phyloP scores from a whole-genome alignment of 2,888 invertebrate genomes.

The Lapara coniferarum region DNA sequence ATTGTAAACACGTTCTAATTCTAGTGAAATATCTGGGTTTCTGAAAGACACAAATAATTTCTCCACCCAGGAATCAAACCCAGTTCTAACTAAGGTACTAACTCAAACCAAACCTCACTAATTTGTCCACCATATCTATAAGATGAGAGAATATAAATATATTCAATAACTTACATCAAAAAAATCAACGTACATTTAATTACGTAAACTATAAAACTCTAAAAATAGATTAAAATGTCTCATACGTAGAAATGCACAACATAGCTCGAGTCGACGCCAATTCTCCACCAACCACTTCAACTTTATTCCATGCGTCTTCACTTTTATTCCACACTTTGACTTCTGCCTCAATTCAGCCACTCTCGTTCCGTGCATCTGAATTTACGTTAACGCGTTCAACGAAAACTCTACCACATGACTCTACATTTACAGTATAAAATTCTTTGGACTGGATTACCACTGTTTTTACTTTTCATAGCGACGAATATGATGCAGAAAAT shows the following conservation, averaged over 20 bases:
- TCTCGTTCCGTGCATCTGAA: slow-evolving; percentile 74
- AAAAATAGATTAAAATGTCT: not conserved
- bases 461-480: slow-evolving; percentile 81
- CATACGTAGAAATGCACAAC: slow-evolving; percentile 17
- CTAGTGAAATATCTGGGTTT: too few relatives aligned
- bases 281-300: slow-evolving; percentile 42
- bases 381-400: slow-evolving; percentile 52
- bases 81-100: too few relatives aligned
- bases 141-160: too few relatives aligned
- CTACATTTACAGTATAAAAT: slow-evolving; percentile 39
- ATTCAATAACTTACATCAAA: too few relatives aligned
- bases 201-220: not conserved
- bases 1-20: not conserved
- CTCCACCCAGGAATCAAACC: too few relatives aligned
- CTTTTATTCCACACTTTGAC: slow-evolving; percentile 80
- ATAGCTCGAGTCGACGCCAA: slow-evolving; percentile 35
- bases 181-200: not conserved
- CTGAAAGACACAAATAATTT: too few relatives aligned
- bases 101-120: too few relatives aligned
- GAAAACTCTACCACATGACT: slow-evolving; percentile 41
- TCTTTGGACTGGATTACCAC: slow-evolving; percentile 48
- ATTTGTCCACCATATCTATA: too few relatives aligned
- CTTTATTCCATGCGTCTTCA: slow-evolving; percentile 61
- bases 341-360: slow-evolving; percentile 79
- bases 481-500: slow-evolving; percentile 80